phyloP scores from a whole-genome alignment of 2,113 vertebrate species.

The Brienomyrus longianalis region DNA sequence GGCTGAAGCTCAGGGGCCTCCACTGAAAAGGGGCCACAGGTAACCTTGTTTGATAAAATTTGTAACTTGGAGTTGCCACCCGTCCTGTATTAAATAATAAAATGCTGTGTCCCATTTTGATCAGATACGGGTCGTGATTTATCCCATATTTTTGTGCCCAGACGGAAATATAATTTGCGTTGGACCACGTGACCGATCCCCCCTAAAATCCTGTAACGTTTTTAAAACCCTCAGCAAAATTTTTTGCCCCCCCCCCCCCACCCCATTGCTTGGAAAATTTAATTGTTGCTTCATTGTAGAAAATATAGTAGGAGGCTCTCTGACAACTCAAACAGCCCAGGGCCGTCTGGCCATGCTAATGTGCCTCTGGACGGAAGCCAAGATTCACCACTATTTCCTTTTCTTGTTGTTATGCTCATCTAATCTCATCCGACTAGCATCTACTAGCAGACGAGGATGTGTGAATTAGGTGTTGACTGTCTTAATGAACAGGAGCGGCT shows the following conservation, averaged over 20 bases:
- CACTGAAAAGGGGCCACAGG: neutral
- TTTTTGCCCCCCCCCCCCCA: neutral
- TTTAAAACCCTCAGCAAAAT: neutral
- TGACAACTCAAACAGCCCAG: neutral
- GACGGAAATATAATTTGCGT: neutral
- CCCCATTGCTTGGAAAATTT: neutral
- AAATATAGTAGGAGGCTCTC: neutral
- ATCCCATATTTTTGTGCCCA: neutral
- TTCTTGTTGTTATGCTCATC: neutral
- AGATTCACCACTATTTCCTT: neutral
- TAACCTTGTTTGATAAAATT: neutral
- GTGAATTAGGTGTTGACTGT: neutral
- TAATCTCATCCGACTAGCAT: neutral
- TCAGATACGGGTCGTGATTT: neutral
- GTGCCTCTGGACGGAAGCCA: neutral
- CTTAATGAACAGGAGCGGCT: neutral
- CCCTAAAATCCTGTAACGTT: neutral
- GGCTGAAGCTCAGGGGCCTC: neutral
- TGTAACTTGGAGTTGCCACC: neutral
- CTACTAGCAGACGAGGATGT: neutral
- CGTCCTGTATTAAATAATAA: neutral
- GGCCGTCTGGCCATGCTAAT: neutral
- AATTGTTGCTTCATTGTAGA: neutral
- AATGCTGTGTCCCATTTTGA: neutral
- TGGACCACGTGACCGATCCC: neutral